Conservation (phyloP, 1,140 invertebrate genomes). For the Leptoteleia sp. region DNA sequence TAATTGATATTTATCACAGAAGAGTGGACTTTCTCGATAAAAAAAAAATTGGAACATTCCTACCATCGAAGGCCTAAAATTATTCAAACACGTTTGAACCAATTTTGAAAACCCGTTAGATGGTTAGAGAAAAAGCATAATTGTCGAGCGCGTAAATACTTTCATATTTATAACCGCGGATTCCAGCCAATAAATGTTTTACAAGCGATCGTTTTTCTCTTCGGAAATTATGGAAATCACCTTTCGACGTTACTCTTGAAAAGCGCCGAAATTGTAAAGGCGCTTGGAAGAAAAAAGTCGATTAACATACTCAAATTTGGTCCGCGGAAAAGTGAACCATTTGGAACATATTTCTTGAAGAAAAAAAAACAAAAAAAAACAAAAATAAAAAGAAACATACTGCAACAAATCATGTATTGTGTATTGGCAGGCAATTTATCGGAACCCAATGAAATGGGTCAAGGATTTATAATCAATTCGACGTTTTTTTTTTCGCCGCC, state of each 20-base stretch:
- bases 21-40: constrained; percentile 1
- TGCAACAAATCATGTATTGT: neutral
- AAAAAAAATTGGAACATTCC: neutral
- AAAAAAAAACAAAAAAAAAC: too few species aligned
- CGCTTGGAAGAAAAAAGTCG: neutral
- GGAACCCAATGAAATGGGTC: constrained; percentile 36
- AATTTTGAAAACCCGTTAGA: constrained; percentile 24
- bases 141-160: constrained; percentile 15
- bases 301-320: constrained; percentile 15
- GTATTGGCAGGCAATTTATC: constrained; percentile 27
- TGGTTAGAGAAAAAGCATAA: constrained; percentile 26
- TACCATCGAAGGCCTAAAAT: constrained; percentile 12
- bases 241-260: neutral
- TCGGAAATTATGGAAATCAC: constrained; percentile 36
- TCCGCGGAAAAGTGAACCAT: neutral
- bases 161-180: constrained; percentile 29
- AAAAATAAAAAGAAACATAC: constrained; percentile 1
- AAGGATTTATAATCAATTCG: constrained; percentile 54
- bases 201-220: constrained; percentile 7
- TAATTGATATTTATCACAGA: neutral
- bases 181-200: constrained; percentile 14
- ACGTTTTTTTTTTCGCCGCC: constrained; percentile 18
- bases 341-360: neutral
- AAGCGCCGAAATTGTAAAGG: neutral
- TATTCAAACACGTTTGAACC: constrained; percentile 6